Percentiles rank a stretch among this genome's conserved stretches.
Conservation (phyloP, 2,888 invertebrate species). For the Diaperis boleti region DNA sequence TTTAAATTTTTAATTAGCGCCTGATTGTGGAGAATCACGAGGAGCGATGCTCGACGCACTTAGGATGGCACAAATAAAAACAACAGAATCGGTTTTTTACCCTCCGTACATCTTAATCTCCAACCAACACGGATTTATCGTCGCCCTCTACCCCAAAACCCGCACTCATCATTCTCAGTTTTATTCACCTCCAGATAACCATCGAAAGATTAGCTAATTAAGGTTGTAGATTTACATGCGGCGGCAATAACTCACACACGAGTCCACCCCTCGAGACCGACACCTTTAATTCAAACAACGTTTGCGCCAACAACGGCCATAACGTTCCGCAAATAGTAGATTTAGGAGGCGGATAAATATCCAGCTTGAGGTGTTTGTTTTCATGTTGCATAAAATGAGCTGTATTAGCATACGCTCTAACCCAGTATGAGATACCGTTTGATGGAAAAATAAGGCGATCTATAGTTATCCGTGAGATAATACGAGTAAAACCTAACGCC, state of each 20-base stretch:
- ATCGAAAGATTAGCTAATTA: slow-evolving; percentile 44
- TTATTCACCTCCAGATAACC: slow-evolving; percentile 23
- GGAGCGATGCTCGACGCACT: too few species aligned
- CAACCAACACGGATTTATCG: too few species aligned
- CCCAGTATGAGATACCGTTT: too few species aligned
- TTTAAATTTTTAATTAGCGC: slow-evolving; percentile 2
- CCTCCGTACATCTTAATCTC: too few species aligned
- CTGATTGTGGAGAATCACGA: neutral
- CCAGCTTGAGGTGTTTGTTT: too few species aligned
- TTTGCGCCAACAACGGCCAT: slow-evolving; percentile 45
- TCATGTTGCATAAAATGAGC: slow-evolving; percentile 22
- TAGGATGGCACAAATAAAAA: too few species aligned
- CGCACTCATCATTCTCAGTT: slow-evolving; percentile 5
- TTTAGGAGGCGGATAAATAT: slow-evolving; percentile 38
- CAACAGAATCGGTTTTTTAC: too few species aligned
- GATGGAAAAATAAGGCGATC: too few species aligned
- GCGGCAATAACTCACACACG: slow-evolving; percentile 49
- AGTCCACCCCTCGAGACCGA: slow-evolving; percentile 45
- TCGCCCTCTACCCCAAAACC: neutral
- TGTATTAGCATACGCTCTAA: too few species aligned
- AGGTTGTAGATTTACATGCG: slow-evolving; percentile 48
- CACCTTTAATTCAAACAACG: slow-evolving; percentile 50
- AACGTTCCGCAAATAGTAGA: slow-evolving; percentile 46
- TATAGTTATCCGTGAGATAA: too few species aligned
- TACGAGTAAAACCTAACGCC: too few species aligned